Base-by-base conservation (phyloP, 2,113 vertebrate genomes). In the Otus sunia region DNA sequence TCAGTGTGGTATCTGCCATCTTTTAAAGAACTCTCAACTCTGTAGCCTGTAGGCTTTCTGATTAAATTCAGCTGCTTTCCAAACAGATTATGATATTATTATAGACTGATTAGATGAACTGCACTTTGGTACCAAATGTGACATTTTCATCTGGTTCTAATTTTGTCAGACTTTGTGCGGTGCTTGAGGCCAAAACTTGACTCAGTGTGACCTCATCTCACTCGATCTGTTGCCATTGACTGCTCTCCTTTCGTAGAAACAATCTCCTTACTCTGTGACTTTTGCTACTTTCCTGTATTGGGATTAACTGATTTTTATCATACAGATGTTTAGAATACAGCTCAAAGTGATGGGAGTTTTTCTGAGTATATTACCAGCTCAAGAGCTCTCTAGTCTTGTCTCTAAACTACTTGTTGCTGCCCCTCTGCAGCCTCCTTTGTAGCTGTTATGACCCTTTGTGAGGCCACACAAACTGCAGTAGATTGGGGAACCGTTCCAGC, bases 21-120 rank as follows among this genome's bases (percentile, higher is more conserved):
- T 89, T 72, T 14, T 0, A 36, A 43, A 75, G 85, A 75, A 1
- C 73, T 55, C 41, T 66, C 52, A 25, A 60, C 69, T 53, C 50
- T 43, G 30, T 43, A 86, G 85, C 78, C 74, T 15, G 8, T 75
- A 88, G 94, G 88, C 67, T 94, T 53, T 90, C 90, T 49, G 23
- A 34, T 92, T 88, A 76, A 82, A 86, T 79, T 69, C 82, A 86
- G 21, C 88, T 87, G 74, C 77, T 92, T 88, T 71, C 77, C 81
- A 52, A 55, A 79, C 30, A 30, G 69, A 56, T 34, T 50, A 62
- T 41, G 52, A 43, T 63, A 26, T 74, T 90, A 19, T 76, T 88
- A 8, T 10, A 53, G 75, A 52, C 67, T 56, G 82, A 88, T 68
- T 14, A 69, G 82, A 72, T 76, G 71, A 79, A 8, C 74, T 66